phyloP scores from a whole-genome alignment of 2,113 vertebrate species.

The Cacatua alba region DNA sequence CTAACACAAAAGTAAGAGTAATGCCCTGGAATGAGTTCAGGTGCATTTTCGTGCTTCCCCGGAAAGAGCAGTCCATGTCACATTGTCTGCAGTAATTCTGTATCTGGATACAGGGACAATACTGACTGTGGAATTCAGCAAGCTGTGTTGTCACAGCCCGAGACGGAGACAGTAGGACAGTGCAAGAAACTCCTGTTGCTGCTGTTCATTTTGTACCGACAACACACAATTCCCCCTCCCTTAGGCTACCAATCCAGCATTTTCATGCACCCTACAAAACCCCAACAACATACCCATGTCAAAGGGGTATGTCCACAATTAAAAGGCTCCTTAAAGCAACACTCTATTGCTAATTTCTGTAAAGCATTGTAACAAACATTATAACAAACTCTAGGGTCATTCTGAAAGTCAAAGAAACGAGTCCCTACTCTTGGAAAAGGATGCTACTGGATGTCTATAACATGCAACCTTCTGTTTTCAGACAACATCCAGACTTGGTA shows the following conservation, averaged over 20 bases:
- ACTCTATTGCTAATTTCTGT: neutral
- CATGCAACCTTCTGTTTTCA: slow-evolving; percentile 22
- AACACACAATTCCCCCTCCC: neutral
- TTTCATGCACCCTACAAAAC: neutral
- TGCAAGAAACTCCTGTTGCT: neutral
- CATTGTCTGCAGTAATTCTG: neutral
- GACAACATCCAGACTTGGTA: slow-evolving; percentile 27
- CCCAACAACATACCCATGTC: neutral
- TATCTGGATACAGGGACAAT: neutral
- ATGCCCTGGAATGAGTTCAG: neutral
- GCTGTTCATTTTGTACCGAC: neutral
- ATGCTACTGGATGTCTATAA: neutral
- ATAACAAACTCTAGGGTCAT: neutral
- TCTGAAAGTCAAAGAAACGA: neutral
- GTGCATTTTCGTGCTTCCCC: neutral
- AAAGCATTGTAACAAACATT: neutral
- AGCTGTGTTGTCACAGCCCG: neutral
- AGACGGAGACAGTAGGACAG: neutral
- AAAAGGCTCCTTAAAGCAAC: neutral
- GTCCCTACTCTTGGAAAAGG: neutral
- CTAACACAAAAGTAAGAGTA: neutral
- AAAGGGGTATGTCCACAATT: neutral
- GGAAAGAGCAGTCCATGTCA: neutral
- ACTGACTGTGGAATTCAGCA: neutral
- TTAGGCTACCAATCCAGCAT: neutral